Base-by-base conservation (phyloP, 2,113 vertebrate species). In the Hirundichthys speculiger region DNA sequence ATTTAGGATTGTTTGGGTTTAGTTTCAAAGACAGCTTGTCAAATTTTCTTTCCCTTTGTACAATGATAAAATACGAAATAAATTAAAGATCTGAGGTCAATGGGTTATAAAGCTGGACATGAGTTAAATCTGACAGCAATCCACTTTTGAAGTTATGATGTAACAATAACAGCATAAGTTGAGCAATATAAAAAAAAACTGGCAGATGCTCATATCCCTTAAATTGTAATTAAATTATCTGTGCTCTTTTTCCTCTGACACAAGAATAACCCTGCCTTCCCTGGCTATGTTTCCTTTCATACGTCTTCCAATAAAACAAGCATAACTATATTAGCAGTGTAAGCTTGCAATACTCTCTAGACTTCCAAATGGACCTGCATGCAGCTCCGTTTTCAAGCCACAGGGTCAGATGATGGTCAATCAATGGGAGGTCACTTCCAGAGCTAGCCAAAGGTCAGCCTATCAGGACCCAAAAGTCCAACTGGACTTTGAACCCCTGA, bases 291-390 rank as follows among this genome's bases (percentile, higher is more conserved):
- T 88, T 88, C 86, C 76, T 69, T 76, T 77, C 91, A 95, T 96
- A 93, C 91, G 94, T 96, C 94, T 94, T 92, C 93, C 92, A 94
- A 94, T 95, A 94, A 94, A 90, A 89, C 79, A 12, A 91, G 89
- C 77, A 88, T 95, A 95, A 96, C 92, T 93, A 91, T 93, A 93
- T 96, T 95, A 96, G 90, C 90, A 90, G 90, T 86, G 91, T 92
- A 93, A 93, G 93, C 93, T 90, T 92, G 85, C 93, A 93, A 92
- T 93, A 87, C 93, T 93, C 93, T 90, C 90, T 71, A 71, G 73
- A 74, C 74, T 54, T 52, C 59, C 45, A 82, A 82, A 83, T 80
- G 79, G 64, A 72, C 68, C 61, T 13, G 27, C 24, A 46, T 43
- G 55, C 61, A 58, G 66, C 63, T 79, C 79, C 66, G 74, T 79